Evolutionary conservation across 2,113 vertebrate genomes (phyloP).

Genomic region (Monarcha castaneiventris): DNA sequence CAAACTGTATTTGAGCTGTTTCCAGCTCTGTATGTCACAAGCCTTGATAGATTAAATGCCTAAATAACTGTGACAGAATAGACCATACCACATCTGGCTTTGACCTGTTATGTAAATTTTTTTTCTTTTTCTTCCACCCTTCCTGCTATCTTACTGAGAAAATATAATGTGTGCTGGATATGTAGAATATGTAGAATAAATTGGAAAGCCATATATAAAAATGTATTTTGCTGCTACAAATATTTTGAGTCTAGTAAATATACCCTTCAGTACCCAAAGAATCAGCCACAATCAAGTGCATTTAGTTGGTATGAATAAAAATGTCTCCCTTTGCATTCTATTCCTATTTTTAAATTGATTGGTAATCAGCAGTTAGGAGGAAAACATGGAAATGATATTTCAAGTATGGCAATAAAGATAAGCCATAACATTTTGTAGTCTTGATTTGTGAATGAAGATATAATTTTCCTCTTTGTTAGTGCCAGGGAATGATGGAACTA

Average conservation of each 20-base stretch:
- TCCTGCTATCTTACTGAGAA: neutral
- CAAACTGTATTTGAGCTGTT: neutral
- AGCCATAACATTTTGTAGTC: neutral
- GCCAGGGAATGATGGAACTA: neutral
- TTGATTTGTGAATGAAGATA: neutral
- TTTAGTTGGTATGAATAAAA: neutral
- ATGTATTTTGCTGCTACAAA: neutral
- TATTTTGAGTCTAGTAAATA: neutral
- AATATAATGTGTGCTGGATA: neutral
- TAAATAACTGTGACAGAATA: neutral
- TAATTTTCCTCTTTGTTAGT: neutral
- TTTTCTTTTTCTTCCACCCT: neutral
- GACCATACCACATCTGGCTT: neutral
- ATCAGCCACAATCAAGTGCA: neutral
- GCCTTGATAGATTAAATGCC: neutral
- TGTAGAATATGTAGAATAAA: neutral
- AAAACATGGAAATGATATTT: neutral
- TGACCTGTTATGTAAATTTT: fast-evolving
- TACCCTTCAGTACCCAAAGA: neutral
- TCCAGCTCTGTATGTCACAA: neutral
- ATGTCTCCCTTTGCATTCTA: neutral
- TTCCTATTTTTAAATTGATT: neutral
- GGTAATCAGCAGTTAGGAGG: neutral
- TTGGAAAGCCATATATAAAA: neutral
- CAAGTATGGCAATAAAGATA: neutral